Base-by-base conservation (phyloP, 2,113 vertebrate genomes). In the Verasper variegatus region DNA sequence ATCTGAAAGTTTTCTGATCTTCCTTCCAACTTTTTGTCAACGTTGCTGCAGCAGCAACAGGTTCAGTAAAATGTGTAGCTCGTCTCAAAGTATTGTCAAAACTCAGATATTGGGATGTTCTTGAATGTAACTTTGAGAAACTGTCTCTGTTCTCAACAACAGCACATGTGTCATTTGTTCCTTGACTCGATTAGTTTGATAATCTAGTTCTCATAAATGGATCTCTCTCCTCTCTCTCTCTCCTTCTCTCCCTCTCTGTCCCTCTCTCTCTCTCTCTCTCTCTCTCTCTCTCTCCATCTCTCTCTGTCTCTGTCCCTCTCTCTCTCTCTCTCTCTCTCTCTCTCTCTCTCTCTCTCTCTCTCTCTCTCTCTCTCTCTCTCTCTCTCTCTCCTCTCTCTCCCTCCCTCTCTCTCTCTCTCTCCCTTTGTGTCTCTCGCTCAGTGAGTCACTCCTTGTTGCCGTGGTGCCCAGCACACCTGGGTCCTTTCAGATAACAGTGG, bases 391-490 rank as follows among this genome's bases (percentile, higher is more conserved):
- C 76, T 9, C 63, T 27, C 58, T 57, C 12, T 2, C 51, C 21
- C 14, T 49, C 15, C 58, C 3, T 1, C 5, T 12, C 63, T 26
- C 58, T 57, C 12, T 4, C 60, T 27, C 14, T 49, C 15, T 62
- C 3, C n/a, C 64, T 62, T 35, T 72, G 59, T 71, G 59, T 71
- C 31, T 77, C 13, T 71, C 9, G 10, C 56, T 51, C 76, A 2
- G 51, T 61, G 72, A 86, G 58, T 89, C 57, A 72, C 52, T 82
- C 69, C 80, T 40, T 12, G 86, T 87, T 75, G 68, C 76, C 51
- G 15, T 45, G 80, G 83, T 20, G 73, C 86, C 77, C 37, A 72
- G 64, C 55, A 85, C 86, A 86, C 81, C 85, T 90, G 88, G 63
- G 51, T 71, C 82, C 71, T 85, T 88, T 86, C 85, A 78, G 71